phyloP scores from a whole-genome alignment of 2,888 invertebrate species.

The Lacanobia oleracea region DNA sequence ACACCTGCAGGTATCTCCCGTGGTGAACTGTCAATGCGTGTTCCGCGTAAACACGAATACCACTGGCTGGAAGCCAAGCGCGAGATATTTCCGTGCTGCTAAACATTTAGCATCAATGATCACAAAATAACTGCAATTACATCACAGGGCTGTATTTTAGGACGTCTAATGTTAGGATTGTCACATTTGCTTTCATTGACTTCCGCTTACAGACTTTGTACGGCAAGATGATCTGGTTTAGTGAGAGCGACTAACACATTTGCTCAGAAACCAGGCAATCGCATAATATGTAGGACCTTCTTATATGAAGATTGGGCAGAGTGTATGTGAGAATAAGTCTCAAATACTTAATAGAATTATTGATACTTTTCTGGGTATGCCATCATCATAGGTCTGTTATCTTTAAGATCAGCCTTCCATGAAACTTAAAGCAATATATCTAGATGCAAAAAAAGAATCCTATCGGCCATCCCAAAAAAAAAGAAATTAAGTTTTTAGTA shows the following conservation, averaged over 20 bases:
- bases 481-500: background rate
- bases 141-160: slow-evolving; percentile 45
- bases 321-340: background rate
- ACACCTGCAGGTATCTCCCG: slow-evolving; percentile 51
- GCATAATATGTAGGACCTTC: background rate
- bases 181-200: slow-evolving; percentile 7
- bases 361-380: background rate
- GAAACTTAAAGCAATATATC: background rate
- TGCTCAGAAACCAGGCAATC: background rate
- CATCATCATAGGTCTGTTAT: background rate
- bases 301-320: background rate
- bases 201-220: background rate
- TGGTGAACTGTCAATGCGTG: slow-evolving; percentile 56
- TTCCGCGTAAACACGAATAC: slow-evolving; percentile 56
- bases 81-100: slow-evolving; percentile 63
- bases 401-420: too few relatives aligned
- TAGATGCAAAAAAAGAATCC: background rate
- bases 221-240: background rate
- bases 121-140: slow-evolving; percentile 54
- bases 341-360: background rate
- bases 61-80: slow-evolving; percentile 61
- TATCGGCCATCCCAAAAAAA: too few relatives aligned
- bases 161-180: slow-evolving; percentile 18
- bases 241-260: background rate
- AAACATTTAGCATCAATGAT: slow-evolving; percentile 59